A percentile compares a stretch with the other conserved stretches of the same genome.
Conservation (phyloP, 2,888 invertebrate genomes). For the Agriopis aurantiaria region DNA sequence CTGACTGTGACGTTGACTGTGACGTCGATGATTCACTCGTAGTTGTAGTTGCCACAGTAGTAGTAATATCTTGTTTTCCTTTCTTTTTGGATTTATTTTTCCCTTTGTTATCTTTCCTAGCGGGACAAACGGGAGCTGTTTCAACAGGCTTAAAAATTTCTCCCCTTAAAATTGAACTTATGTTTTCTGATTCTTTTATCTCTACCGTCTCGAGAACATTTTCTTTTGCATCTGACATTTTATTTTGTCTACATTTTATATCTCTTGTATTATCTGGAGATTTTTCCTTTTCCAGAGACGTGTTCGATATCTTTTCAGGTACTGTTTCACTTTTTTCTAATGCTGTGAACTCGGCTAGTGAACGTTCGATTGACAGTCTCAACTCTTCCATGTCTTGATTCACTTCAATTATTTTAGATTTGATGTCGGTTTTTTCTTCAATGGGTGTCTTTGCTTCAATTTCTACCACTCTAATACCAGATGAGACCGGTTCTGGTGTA, state of each 20-base stretch:
- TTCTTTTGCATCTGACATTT: slow-evolving; percentile 12
- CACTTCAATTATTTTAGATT: slow-evolving; percentile 80
- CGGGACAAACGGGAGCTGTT: slow-evolving; percentile 59
- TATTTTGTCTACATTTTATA: not conserved
- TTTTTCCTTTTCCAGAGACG: slow-evolving; percentile 28
- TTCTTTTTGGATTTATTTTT: slow-evolving; percentile 75
- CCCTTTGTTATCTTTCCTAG: slow-evolving; percentile 73
- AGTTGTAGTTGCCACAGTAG: slow-evolving; percentile 39
- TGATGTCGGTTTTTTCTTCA: slow-evolving; percentile 72
- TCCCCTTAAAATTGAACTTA: not conserved
- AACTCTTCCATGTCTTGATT: slow-evolving; percentile 80
- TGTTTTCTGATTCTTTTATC: slow-evolving; percentile 16
- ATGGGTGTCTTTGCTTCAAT: slow-evolving; percentile 42
- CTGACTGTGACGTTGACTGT: slow-evolving; percentile 43
- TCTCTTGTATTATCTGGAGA: slow-evolving; percentile 12
- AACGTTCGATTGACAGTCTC: slow-evolving; percentile 75
- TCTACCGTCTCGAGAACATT: slow-evolving; percentile 28
- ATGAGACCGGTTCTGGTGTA: slow-evolving; percentile 49
- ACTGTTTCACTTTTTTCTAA: slow-evolving; percentile 69
- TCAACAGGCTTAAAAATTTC: slow-evolving; percentile 38
- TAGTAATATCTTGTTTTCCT: slow-evolving; percentile 62
- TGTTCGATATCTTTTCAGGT: slow-evolving; percentile 51
- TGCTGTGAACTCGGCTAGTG: slow-evolving; percentile 73
- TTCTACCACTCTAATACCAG: slow-evolving; percentile 50
- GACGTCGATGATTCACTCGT: slow-evolving; percentile 37